Percentiles rank a stretch among this genome's conserved stretches.
Conservation (phyloP, 2,113 vertebrate species). For the Antennarius striatus region DNA sequence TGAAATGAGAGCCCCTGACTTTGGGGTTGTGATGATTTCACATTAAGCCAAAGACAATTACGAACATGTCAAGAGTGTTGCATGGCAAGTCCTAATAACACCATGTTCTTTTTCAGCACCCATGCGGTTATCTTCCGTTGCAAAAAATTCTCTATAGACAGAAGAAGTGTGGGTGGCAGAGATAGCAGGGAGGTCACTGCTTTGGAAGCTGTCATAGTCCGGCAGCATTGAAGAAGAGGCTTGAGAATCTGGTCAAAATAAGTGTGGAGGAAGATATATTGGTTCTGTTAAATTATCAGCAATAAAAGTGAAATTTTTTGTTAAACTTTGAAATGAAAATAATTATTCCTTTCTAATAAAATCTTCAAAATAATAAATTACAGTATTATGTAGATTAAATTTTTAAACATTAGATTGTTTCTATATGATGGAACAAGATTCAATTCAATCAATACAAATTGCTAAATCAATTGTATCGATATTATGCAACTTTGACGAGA, state of each 20-base stretch:
- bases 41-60: constrained; percentile 72
- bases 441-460: constrained; percentile 27
- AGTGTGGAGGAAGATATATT: constrained; percentile 38
- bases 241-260: constrained; percentile 41
- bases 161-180: constrained; percentile 63
- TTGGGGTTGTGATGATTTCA: constrained; percentile 68
- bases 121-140: constrained; percentile 57
- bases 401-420: not conserved
- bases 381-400: too few species aligned
- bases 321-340: not conserved
- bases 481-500: constrained; percentile 43
- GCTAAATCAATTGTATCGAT: constrained; percentile 23
- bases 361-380: too few species aligned
- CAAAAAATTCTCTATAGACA: constrained; percentile 54
- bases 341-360: not conserved
- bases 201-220: constrained; percentile 29
- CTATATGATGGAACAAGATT: constrained; percentile 16
- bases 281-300: constrained; percentile 29
- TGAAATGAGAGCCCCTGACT: constrained; percentile 61
- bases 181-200: constrained; percentile 61
- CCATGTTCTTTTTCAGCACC: constrained; percentile 55
- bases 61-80: constrained; percentile 71
- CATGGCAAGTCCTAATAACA: constrained; percentile 62
- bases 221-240: constrained; percentile 35
- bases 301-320: constrained; percentile 15